Percentiles rank a stretch among this genome's conserved stretches.
phyloP scores from a whole-genome alignment of 1,140 invertebrate species.

The Sinella curviseta region DNA sequence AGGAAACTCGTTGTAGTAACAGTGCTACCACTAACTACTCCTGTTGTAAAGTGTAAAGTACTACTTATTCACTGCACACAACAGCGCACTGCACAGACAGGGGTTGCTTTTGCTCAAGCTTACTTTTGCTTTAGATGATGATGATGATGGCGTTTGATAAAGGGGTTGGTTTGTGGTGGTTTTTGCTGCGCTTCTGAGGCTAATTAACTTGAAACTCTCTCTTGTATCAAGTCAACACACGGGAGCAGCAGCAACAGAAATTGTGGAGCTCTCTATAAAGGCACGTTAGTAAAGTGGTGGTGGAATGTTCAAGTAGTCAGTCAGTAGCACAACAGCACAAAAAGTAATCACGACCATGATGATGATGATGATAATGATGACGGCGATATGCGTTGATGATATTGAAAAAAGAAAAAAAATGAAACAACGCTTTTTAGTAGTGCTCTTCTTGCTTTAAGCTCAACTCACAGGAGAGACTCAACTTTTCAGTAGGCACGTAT shows the following conservation, averaged over 20 bases:
- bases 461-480: background rate
- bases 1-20: too few species aligned
- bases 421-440: background rate
- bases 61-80: background rate
- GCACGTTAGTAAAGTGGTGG: background rate
- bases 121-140: background rate
- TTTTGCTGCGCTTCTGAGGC: background rate
- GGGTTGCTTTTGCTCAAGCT: background rate
- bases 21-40: too few species aligned
- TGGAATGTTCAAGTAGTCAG: too few species aligned
- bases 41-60: too few species aligned
- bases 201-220: constrained; percentile 27
- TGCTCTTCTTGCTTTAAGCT: too few species aligned
- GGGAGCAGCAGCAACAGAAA: background rate
- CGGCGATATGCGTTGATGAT: background rate
- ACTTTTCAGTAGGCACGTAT: background rate
- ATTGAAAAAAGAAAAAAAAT: background rate
- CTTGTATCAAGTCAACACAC: background rate
- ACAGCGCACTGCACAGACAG: background rate
- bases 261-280: background rate
- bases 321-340: background rate
- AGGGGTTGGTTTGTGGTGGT: background rate
- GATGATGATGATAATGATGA: background rate
- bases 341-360: background rate
- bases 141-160: background rate